Conservation (phyloP, 1,140 invertebrate species). For the Notospermus geniculatus region DNA sequence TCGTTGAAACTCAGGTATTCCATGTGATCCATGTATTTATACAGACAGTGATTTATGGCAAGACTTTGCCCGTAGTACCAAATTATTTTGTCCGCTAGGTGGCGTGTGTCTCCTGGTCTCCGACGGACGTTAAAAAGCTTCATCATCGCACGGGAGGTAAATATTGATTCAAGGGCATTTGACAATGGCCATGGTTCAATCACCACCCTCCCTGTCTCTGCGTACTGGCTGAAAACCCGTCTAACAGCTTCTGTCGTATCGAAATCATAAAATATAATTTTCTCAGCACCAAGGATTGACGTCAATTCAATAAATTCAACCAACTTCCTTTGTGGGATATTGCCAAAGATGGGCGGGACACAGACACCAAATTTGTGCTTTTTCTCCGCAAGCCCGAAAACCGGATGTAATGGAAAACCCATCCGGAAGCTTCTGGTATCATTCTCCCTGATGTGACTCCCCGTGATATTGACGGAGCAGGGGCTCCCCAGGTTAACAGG, state of each 20-base stretch:
- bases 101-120: too few species aligned
- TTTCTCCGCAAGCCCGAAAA: not conserved
- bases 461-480: not conserved
- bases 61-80: constrained; percentile 29
- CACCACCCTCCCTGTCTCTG: constrained; percentile 4
- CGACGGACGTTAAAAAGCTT: too few species aligned
- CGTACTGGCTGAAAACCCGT: constrained; percentile 22
- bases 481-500: not conserved
- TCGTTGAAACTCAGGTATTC: constrained; percentile 28
- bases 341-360: constrained; percentile 30
- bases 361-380: constrained; percentile 24
- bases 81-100: too few species aligned
- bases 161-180: too few species aligned
- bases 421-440: not conserved
- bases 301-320: constrained; percentile 32
- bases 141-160: too few species aligned
- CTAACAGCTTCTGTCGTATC: constrained; percentile 13
- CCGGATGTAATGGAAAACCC: not conserved
- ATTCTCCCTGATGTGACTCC: not conserved
- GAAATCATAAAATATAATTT: constrained; percentile 28
- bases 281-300: constrained; percentile 24
- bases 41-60: constrained; percentile 31
- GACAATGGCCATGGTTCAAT: constrained; percentile 20
- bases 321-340: constrained; percentile 16
- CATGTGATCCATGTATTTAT: constrained; percentile 19